These are phyloP conservation scores for Apotomis capreana DNA, from an alignment of 2,888 invertebrate genomes.

Conservation along the genomic window DNA sequence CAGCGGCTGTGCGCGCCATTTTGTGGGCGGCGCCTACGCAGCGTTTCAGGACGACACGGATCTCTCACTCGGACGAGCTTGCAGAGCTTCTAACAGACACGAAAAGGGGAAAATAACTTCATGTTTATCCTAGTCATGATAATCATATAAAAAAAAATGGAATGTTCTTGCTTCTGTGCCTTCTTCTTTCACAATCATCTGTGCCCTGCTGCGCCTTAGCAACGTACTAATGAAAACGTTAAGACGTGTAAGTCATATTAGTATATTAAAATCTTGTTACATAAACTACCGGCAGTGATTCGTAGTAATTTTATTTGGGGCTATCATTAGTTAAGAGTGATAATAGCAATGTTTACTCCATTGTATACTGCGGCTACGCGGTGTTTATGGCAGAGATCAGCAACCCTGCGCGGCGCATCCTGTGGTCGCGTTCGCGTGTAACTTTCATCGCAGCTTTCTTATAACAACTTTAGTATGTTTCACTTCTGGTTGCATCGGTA, in stretches of 20 bases:
- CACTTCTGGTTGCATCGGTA: too few species aligned
- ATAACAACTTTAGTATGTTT: too few species aligned
- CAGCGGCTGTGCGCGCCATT: constrained; percentile 62
- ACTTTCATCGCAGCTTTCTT: too few species aligned
- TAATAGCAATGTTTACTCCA: constrained; percentile 53
- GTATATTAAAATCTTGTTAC: too few species aligned
- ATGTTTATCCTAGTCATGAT: constrained; percentile 43
- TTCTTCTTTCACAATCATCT: too few species aligned
- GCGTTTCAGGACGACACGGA: constrained; percentile 45
- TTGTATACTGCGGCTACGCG: constrained; percentile 42
- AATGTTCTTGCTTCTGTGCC: too few species aligned
- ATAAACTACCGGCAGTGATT: too few species aligned
- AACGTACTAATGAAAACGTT: background rate
- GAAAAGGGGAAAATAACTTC: constrained; percentile 59
- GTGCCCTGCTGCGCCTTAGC: too few species aligned
- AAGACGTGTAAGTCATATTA: background rate
- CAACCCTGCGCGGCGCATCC: constrained; percentile 53
- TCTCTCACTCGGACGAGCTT: constrained; percentile 57
- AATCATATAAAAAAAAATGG: background rate
- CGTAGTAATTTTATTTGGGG: too few species aligned
- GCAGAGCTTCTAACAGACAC: constrained; percentile 53
- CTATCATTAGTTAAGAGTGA: too few species aligned
- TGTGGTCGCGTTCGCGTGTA: background rate
- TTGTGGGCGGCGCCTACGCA: constrained; percentile 70
- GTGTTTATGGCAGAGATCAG: constrained; percentile 69